Conservation (phyloP, 2,113 vertebrate genomes). For the Eira barbara region DNA sequence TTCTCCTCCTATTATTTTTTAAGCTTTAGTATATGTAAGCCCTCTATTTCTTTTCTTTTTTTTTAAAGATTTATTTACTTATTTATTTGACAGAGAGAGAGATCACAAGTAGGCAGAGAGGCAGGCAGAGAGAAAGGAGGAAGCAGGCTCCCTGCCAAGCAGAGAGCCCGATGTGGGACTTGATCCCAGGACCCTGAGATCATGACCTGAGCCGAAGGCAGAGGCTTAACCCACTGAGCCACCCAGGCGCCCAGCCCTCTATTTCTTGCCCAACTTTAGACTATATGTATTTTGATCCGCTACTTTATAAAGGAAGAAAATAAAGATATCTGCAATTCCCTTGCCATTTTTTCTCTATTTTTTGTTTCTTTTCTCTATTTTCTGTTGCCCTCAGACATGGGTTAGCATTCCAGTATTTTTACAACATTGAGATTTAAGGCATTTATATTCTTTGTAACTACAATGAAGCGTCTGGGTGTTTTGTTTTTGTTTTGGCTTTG, state of each 20-base stretch:
- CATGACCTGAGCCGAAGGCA: no score
- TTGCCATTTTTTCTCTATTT: neutral
- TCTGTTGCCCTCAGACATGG: neutral
- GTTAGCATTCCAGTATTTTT: neutral
- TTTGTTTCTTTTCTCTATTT: neutral
- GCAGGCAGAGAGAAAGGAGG: no score
- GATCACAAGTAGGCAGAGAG: no score
- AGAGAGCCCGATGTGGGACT: no score
- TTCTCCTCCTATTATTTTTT: neutral
- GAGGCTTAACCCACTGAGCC: no score
- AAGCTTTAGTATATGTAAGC: neutral
- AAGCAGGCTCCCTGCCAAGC: no score
- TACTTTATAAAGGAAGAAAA: neutral
- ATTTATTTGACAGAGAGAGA: no score
- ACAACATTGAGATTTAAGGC: neutral
- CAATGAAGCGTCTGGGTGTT: neutral
- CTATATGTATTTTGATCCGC: neutral
- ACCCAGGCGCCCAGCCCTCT: neutral
- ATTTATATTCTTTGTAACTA: constrained; percentile 12
- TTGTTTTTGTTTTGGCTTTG: neutral
- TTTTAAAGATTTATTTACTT: no score
- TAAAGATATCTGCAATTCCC: neutral
- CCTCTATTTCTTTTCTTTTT: neutral
- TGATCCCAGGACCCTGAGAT: no score
- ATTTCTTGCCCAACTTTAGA: neutral